Conservation (phyloP, 2,113 vertebrate genomes). For the Perognathus longimembris region DNA sequence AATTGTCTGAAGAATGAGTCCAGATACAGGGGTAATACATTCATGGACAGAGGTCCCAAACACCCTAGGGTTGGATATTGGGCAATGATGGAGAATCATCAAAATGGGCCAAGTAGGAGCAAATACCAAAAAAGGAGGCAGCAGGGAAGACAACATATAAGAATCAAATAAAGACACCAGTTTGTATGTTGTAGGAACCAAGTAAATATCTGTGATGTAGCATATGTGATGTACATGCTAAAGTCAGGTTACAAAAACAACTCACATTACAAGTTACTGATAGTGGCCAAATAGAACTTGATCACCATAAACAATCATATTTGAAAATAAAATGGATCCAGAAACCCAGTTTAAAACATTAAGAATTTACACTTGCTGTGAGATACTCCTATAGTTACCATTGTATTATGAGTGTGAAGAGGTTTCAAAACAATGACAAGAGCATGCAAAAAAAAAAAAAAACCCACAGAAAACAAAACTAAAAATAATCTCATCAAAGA, state of each 20-base stretch:
- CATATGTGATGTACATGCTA: not conserved
- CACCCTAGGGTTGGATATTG: not conserved
- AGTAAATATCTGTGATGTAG: not conserved
- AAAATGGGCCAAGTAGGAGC: not conserved
- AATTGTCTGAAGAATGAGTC: not conserved
- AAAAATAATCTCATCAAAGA: constrained; percentile 74
- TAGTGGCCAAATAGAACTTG: not conserved
- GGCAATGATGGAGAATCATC: not conserved
- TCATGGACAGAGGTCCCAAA: not conserved
- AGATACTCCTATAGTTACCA: constrained; percentile 25
- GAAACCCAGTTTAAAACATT: not conserved
- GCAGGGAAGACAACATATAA: not conserved
- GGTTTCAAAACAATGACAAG: constrained; percentile 54
- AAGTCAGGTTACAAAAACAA: not conserved
- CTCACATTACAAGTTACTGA: not conserved
- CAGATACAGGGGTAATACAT: too few relatives aligned
- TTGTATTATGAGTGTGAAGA: constrained; percentile 71
- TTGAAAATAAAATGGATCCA: not conserved
- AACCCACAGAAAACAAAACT: too few relatives aligned
- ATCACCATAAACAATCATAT: not conserved
- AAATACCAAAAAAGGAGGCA: not conserved
- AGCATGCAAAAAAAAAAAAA: constrained; percentile 67
- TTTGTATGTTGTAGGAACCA: not conserved
- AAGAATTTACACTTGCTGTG: not conserved
- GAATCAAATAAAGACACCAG: not conserved